phyloP scores from a whole-genome alignment of 2,113 vertebrate species.

The Corythaeola cristata region DNA sequence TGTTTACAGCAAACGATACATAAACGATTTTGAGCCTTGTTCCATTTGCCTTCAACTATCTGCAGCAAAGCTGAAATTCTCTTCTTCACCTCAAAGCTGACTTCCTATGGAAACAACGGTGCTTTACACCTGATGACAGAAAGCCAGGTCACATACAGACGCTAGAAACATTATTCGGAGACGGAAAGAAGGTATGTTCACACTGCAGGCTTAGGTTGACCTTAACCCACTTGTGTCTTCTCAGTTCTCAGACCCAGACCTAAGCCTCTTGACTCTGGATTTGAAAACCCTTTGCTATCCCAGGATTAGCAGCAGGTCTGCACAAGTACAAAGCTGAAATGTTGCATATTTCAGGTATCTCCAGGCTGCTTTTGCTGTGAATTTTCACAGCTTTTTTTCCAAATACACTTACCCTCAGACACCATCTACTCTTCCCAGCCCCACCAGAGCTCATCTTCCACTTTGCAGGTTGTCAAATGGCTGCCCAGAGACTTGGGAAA shows the following conservation, averaged over 20 bases:
- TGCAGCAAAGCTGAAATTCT: not conserved
- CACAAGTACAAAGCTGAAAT: not conserved
- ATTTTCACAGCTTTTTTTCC: not conserved
- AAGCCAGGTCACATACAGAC: not conserved
- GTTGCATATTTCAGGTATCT: not conserved
- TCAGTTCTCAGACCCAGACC: not conserved
- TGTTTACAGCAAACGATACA: not conserved
- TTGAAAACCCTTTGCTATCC: not conserved
- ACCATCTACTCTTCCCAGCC: conserved; percentile 2
- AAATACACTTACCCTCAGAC: not conserved
- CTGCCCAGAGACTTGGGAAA: not conserved
- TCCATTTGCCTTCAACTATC: not conserved
- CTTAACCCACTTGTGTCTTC: not conserved
- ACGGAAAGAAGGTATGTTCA: not conserved
- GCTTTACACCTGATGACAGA: not conserved
- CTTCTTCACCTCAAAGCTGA: not conserved
- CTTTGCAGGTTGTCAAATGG: not conserved
- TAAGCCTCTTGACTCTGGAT: not conserved
- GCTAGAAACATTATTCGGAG: not conserved
- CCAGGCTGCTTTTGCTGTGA: not conserved
- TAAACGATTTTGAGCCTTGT: not conserved
- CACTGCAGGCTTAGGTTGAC: not conserved
- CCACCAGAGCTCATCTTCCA: not conserved
- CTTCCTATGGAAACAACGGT: not conserved
- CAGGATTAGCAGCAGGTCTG: not conserved